Percentiles rank a stretch among this genome's conserved stretches.
Conservation (phyloP, 2,888 invertebrate species). For the Pristionchus mayeri region DNA sequence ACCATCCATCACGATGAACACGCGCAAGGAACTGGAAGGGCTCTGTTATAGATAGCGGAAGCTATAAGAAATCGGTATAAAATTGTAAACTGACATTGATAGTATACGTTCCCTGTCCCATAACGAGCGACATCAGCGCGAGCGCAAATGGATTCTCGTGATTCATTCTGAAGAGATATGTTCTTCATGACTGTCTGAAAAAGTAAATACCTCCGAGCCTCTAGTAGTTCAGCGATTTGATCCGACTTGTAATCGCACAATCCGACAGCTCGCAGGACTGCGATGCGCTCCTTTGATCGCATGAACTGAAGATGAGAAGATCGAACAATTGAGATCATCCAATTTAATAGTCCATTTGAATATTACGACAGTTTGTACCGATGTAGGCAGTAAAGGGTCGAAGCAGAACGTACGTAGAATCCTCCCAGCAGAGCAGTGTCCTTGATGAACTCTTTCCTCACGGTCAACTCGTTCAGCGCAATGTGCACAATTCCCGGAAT, state of each 20-base stretch:
- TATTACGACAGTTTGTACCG: neutral
- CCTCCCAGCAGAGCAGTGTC: constrained; percentile 26
- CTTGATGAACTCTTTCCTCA: constrained; percentile 9
- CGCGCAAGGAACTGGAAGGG: constrained; percentile 40
- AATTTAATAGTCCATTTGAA: neutral
- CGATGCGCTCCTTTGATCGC: constrained; percentile 18
- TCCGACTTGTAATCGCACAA: constrained; percentile 34
- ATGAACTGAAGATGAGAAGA: constrained; percentile 30
- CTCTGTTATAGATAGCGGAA: too few relatives aligned
- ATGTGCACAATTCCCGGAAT: constrained; percentile 45
- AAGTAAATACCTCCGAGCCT: neutral
- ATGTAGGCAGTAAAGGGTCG: neutral
- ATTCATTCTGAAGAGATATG: neutral
- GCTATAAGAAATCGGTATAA: neutral
- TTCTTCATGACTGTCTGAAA: neutral
- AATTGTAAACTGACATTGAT: neutral
- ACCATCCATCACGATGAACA: constrained; percentile 43
- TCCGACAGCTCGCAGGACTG: constrained; percentile 24
- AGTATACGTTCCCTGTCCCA: constrained; percentile 45
- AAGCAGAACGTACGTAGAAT: constrained; percentile 27
- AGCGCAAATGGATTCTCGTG: constrained; percentile 39
- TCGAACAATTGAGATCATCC: neutral
- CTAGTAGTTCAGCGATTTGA: constrained; percentile 15
- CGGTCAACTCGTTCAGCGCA: neutral
- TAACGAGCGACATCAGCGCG: neutral